Evolutionary conservation across 2,113 vertebrate species (phyloP).

Genomic region (Rostratula benghalensis): DNA sequence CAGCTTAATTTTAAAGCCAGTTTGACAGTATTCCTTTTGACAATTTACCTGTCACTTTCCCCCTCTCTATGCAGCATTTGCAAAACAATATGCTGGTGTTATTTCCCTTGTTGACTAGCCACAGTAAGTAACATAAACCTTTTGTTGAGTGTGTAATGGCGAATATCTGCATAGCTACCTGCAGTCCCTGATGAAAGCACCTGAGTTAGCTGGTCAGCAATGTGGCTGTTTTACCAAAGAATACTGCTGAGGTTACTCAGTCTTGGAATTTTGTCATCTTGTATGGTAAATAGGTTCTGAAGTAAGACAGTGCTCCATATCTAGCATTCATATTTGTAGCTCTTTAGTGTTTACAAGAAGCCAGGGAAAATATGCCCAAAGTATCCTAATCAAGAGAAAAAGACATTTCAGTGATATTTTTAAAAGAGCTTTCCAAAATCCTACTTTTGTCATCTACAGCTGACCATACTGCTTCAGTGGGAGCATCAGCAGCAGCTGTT

Average conservation of each 20-base stretch:
- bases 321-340: background rate
- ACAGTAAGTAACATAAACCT: too few species aligned
- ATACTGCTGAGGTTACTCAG: background rate
- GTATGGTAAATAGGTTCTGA: background rate
- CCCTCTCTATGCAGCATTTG: slow-evolving; percentile 58
- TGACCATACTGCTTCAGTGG: background rate
- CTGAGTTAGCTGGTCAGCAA: background rate
- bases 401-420: background rate
- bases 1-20: background rate
- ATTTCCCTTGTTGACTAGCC: slow-evolving; percentile 80
- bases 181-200: background rate
- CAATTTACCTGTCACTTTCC: background rate
- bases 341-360: background rate
- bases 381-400: background rate
- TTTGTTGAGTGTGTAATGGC: too few species aligned
- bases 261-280: background rate
- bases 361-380: background rate
- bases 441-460: background rate
- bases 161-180: background rate
- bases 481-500: background rate
- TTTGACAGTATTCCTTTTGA: background rate
- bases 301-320: background rate
- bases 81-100: slow-evolving; percentile 77
- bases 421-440: background rate
- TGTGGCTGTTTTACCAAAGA: background rate